phyloP scores from a whole-genome alignment of 2,797 vertebrate species.

The Nannoperca australis region DNA sequence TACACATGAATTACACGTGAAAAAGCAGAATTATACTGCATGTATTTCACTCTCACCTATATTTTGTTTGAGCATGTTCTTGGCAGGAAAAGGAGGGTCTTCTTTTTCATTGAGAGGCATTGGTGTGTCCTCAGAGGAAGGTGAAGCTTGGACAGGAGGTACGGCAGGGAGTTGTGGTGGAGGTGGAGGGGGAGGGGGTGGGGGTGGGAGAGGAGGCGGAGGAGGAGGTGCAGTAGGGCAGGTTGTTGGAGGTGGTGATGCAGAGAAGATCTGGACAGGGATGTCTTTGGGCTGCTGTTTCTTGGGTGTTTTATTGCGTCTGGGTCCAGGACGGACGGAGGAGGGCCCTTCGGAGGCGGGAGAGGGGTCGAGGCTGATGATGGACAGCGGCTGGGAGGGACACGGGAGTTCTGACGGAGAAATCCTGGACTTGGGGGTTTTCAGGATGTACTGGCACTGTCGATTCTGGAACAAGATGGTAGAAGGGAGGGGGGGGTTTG shows the following conservation, averaged over 20 bases:
- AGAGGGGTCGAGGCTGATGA: conserved; percentile 62
- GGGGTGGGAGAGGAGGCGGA: background rate
- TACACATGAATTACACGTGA: background rate
- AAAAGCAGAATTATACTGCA: background rate
- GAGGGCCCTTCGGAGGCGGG: conserved; percentile 44
- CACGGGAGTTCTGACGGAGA: conserved; percentile 33
- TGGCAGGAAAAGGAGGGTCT: conserved; percentile 70
- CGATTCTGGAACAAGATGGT: conserved; percentile 81
- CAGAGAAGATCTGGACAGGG: conserved; percentile 81
- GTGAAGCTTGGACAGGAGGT: conserved; percentile 5
- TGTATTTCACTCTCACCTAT: conserved; percentile 85
- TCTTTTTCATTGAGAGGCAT: conserved; percentile 77
- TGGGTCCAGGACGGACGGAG: conserved; percentile 35
- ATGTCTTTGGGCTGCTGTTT: conserved; percentile 70
- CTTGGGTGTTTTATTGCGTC: conserved; percentile 54
- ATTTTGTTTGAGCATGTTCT: conserved; percentile 80
- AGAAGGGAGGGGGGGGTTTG: background rate
- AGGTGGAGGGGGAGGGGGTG: conserved; percentile 35
- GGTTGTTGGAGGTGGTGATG: conserved; percentile 38
- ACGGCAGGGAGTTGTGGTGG: conserved; percentile 41
- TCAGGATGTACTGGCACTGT: conserved; percentile 84
- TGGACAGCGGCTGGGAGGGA: conserved; percentile 68
- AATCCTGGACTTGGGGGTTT: conserved; percentile 77
- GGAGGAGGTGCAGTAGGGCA: conserved; percentile 40
- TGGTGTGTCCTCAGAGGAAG: conserved; percentile 68